These are phyloP conservation scores for Phallusia fumigata DNA, from an alignment of 23 tunicate genomes.

Conservation along the genomic window DNA sequence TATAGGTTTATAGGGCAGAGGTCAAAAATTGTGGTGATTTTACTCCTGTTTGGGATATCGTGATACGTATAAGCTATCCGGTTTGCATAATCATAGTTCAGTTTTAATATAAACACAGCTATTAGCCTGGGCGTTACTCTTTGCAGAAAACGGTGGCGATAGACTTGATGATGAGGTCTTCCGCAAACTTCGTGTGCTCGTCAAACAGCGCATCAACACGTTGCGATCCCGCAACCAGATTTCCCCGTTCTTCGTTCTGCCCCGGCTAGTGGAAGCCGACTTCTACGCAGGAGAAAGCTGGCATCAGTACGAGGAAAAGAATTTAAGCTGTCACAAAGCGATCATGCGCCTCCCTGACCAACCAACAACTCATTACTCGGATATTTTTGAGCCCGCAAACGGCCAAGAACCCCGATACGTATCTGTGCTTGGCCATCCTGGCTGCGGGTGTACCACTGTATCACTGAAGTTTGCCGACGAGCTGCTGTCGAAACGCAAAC, in stretches of 20 bases:
- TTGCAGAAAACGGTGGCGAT: not conserved
- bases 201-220: not conserved
- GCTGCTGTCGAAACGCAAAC: not conserved
- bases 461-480: not conserved
- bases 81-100: no score
- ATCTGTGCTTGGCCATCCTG: not conserved
- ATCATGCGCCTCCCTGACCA: not conserved
- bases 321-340: not conserved
- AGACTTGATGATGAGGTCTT: not conserved
- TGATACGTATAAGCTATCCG: no score
- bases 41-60: no score
- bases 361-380: not conserved
- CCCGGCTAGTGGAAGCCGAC: not conserved
- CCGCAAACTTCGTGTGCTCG: not conserved
- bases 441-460: not conserved
- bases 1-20: no score
- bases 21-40: no score
- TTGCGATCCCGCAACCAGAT: slow-evolving; percentile 4
- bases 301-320: slow-evolving; percentile 4
- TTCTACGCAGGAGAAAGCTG: not conserved
- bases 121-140: not conserved
- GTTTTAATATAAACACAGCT: no score
- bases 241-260: not conserved
- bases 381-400: not conserved
- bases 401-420: not conserved